A percentile compares a stretch with the other conserved stretches of the same genome.
Conservation (phyloP, 2,113 vertebrate genomes). For the Protobothrops flavoviridis region DNA sequence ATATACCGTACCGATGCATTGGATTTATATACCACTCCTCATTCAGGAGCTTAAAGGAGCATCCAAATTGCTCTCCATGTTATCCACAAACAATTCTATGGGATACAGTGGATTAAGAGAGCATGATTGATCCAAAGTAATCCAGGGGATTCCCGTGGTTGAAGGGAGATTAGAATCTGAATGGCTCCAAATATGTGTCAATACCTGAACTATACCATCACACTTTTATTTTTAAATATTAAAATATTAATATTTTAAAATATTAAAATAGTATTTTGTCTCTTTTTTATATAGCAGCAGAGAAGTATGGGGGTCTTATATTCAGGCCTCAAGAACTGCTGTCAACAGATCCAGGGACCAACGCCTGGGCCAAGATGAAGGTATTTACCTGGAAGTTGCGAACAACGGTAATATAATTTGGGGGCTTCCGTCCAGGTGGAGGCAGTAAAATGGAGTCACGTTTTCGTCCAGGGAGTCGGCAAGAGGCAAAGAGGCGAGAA, state of each 20-base stretch:
- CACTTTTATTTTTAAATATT: neutral
- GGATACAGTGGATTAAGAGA: neutral
- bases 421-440: slow-evolving; percentile 62
- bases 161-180: neutral
- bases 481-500: slow-evolving; percentile 78
- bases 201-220: neutral
- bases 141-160: neutral
- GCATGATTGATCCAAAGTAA: neutral
- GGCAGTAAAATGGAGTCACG: slow-evolving; percentile 76
- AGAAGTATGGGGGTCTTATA: neutral
- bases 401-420: slow-evolving; percentile 79
- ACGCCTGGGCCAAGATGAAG: neutral
- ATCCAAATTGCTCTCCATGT: neutral
- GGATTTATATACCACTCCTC: neutral
- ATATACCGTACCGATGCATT: neutral
- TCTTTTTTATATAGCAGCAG: neutral
- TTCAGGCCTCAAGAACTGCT: neutral
- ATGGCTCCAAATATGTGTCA: neutral
- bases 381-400: slow-evolving; percentile 80
- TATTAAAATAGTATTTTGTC: neutral
- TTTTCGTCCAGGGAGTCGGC: slow-evolving; percentile 80
- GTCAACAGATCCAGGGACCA: neutral
- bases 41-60: neutral
- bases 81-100: neutral
- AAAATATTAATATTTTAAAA: neutral